A percentile compares a stretch with the other conserved stretches of the same genome.
These are phyloP conservation scores for Choreutis nemorana DNA, from an alignment of 2,888 invertebrate species.

Conservation along the genomic window DNA sequence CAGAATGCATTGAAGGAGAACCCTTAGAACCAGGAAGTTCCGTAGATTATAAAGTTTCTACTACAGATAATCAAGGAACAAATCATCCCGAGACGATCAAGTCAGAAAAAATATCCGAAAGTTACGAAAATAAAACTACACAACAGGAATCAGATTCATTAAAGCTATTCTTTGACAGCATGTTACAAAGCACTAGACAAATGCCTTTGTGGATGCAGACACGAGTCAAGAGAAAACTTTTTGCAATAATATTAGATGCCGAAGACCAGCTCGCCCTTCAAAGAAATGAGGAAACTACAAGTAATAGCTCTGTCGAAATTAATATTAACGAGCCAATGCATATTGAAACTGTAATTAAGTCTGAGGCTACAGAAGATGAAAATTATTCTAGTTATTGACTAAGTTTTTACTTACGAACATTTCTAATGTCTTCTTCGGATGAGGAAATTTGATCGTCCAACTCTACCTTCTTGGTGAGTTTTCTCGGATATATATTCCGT, in stretches of 20 bases:
- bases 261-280: constrained; percentile 28
- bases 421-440: no score
- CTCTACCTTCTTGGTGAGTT: no score
- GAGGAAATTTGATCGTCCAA: no score
- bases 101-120: constrained; percentile 15
- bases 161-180: constrained; percentile 47
- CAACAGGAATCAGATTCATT: constrained; percentile 31
- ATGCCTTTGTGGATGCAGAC: constrained; percentile 58
- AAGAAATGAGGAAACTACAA: background rate
- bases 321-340: constrained; percentile 13
- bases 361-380: constrained; percentile 33
- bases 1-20: constrained; percentile 49
- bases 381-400: no score
- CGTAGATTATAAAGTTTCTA: constrained; percentile 28
- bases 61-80: constrained; percentile 14
- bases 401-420: no score
- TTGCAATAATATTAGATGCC: constrained; percentile 48
- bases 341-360: constrained; percentile 35
- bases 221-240: constrained; percentile 55
- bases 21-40: constrained; percentile 19
- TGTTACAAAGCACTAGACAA: constrained; percentile 41
- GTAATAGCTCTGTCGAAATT: constrained; percentile 8
- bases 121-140: constrained; percentile 11
- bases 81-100: constrained; percentile 18
- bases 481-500: no score